Base-by-base conservation (phyloP, 2,113 vertebrate genomes). In the Galbula dea region DNA sequence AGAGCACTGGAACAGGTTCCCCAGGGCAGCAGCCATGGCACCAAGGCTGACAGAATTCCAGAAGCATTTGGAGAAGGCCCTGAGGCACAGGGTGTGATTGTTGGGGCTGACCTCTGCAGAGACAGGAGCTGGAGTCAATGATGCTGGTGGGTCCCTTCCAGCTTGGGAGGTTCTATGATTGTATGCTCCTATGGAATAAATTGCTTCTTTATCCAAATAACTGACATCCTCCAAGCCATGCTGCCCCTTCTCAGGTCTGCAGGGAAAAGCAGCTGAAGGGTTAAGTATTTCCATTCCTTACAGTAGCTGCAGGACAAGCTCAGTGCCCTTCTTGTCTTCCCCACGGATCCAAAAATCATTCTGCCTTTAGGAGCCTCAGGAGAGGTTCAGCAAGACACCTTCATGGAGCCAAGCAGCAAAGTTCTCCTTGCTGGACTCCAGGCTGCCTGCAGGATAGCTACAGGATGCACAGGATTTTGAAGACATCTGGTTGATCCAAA, bases 361-460 rank as follows among this genome's bases (percentile, higher is more conserved):
- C 41, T 37, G 18, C 16, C 46, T 58, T 46, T 18, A 19, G 0
- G 4, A 72, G 85, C 55, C 19, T 66, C 13, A 9, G 43, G 37
- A 45, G 74, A 69, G 51, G 12, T 45, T 37, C 3, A 3, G 29
- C 4, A 51, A n/a, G 66, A 39, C 11, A 11, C 1, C 9, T 74
- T 22, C 39, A 11, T 0, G 0, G 63, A 86, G 30, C 45, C 1
- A 1, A 71, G 75, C 68, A 26, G 63, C 1, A 0, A 37, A 62
- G 59, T 15, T 43, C 10, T 45, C 63, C 67, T 36, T 27, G 37
- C 36, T 21, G 45, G 62, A 12, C 55, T 54, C 24, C 45, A 19
- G 52, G 45, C 51, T 9, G 66, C 41, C 57, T 49, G 61, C 15
- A 26, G 36, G 51, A 66, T 22, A 51, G 37, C 49, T 32, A 43